Percentiles rank a stretch among this genome's conserved stretches.
phyloP scores from a whole-genome alignment of 2,797 vertebrate genomes.

The Lagorchestes hirsutus region DNA sequence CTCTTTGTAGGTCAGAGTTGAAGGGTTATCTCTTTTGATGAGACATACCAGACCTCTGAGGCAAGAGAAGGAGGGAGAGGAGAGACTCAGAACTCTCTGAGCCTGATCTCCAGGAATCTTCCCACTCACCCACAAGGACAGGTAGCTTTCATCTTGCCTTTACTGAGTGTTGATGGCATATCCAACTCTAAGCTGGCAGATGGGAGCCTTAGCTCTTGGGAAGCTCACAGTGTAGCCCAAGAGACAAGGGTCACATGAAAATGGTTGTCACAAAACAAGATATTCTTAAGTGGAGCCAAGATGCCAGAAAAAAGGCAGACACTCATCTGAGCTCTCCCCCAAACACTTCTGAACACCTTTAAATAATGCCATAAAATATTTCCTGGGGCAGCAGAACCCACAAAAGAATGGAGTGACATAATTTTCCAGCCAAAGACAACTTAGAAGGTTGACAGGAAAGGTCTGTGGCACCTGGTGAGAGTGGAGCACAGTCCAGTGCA shows the following conservation, averaged over 20 bases:
- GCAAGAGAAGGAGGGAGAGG: rapidly evolving
- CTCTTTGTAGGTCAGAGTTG: slow-evolving; percentile 89
- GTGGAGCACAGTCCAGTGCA: too few species aligned
- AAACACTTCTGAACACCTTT: too few species aligned
- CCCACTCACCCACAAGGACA: not conserved
- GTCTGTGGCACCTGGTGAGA: too few species aligned
- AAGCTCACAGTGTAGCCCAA: too few species aligned
- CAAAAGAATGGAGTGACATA: too few species aligned
- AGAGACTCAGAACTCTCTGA: not conserved
- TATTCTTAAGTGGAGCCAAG: not conserved
- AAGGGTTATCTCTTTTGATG: slow-evolving; percentile 90
- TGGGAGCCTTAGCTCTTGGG: not conserved
- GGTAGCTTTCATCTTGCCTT: not conserved
- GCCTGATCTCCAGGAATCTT: not conserved
- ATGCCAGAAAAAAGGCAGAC: too few species aligned
- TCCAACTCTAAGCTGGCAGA: not conserved
- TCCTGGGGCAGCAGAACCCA: too few species aligned
- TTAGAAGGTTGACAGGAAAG: too few species aligned
- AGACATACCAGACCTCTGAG: slow-evolving; percentile 93
- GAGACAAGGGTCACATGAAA: not conserved
- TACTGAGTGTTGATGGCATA: not conserved
- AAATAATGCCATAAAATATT: too few species aligned
- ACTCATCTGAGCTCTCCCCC: too few species aligned
- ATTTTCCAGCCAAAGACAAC: too few species aligned
- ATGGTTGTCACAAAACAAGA: not conserved